Evolutionary conservation across 1,140 invertebrate genomes (phyloP).

Genomic region (Copidosoma floridanum): DNA sequence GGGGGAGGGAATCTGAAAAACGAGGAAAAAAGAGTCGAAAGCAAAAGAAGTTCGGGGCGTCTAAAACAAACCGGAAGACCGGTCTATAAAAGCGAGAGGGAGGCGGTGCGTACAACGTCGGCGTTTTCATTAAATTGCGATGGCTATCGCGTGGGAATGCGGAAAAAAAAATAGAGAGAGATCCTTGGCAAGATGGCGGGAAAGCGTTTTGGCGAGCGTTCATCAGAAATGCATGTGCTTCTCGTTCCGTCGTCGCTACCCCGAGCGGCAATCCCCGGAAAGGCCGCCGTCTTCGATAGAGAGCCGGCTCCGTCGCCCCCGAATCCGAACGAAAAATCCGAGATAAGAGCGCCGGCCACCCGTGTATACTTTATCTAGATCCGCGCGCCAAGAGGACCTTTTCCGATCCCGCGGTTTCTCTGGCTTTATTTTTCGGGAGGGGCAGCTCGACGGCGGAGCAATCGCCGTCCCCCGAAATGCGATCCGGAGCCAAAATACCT

Average conservation of each 20-base stretch:
- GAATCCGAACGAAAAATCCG: slow-evolving; percentile 48
- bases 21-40: background rate
- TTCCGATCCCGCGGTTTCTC: background rate
- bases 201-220: slow-evolving; percentile 34
- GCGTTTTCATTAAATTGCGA: slow-evolving; percentile 50
- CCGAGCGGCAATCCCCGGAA: slow-evolving; percentile 22
- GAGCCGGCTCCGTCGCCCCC: slow-evolving; percentile 24
- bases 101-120: slow-evolving; percentile 14
- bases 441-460: too few species aligned
- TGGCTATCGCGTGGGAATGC: slow-evolving; percentile 40
- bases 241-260: background rate
- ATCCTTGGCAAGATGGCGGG: slow-evolving; percentile 18
- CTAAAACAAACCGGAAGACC: background rate
- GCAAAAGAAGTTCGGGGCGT: background rate
- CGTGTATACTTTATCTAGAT: slow-evolving; percentile 42
- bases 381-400: slow-evolving; percentile 16
- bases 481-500: too few species aligned
- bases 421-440: slow-evolving; percentile 25
- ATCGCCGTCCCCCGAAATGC: too few species aligned
- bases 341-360: slow-evolving; percentile 48
- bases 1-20: too few species aligned
- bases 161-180: slow-evolving; percentile 7
- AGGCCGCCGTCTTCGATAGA: slow-evolving; percentile 24
- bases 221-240: slow-evolving; percentile 55
- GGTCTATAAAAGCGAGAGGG: background rate